Evolutionary conservation across 2,888 invertebrate species (phyloP).

Genomic region (Ypsolopha scabrella): DNA sequence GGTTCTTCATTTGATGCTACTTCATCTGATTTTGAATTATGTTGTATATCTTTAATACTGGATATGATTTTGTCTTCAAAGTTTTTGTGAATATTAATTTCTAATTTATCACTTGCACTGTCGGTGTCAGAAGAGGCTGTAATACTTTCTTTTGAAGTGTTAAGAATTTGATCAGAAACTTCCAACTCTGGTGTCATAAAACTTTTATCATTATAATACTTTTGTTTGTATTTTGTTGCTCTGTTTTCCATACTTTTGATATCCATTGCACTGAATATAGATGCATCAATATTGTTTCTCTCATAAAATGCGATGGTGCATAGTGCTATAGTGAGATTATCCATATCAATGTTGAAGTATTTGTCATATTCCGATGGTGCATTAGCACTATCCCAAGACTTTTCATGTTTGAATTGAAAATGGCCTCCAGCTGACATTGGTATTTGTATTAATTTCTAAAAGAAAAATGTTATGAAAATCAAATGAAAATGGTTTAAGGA

Average conservation of each 20-base stretch:
- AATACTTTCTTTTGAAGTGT: constrained; percentile 18
- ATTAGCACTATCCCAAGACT: constrained; percentile 49
- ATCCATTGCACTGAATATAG: constrained; percentile 42
- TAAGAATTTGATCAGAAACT: constrained; percentile 33
- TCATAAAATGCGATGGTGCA: constrained; percentile 54
- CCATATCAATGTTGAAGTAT: constrained; percentile 56
- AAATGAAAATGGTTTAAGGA: neutral
- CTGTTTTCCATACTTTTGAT: constrained; percentile 47
- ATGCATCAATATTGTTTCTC: constrained; percentile 40
- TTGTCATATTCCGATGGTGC: constrained; percentile 51
- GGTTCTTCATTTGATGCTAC: too few species aligned
- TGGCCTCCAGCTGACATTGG: constrained; percentile 54
- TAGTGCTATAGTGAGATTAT: constrained; percentile 39
- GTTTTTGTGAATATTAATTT: neutral
- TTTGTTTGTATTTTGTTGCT: constrained; percentile 46
- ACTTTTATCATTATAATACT: constrained; percentile 46
- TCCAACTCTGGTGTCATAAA: constrained; percentile 41
- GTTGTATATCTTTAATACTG: neutral
- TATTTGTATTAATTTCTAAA: constrained; percentile 52
- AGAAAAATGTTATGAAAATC: constrained; percentile 5
- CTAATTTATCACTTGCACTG: neutral
- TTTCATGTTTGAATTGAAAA: constrained; percentile 66
- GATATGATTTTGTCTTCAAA: constrained; percentile 3
- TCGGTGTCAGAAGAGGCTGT: neutral
- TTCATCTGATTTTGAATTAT: too few species aligned